Conservation (phyloP, 2,113 vertebrate genomes). For the Oncorhynchus kisutch region DNA sequence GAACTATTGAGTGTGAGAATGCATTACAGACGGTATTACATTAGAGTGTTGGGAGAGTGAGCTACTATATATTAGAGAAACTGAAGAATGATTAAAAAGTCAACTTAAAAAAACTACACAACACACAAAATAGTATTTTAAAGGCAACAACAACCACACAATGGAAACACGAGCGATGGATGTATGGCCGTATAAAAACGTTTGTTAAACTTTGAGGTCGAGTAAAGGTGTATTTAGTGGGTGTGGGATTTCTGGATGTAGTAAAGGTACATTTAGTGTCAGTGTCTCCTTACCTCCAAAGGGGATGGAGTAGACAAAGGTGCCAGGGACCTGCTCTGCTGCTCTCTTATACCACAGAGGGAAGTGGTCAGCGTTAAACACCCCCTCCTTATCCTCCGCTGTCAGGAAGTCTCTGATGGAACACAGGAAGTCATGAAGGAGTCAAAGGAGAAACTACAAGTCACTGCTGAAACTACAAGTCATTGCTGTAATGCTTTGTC, state of each 20-base stretch:
- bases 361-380: constrained; percentile 97
- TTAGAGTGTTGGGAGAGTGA: neutral
- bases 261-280: neutral
- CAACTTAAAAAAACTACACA: no score
- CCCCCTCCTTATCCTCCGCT: constrained; percentile 93
- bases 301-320: constrained; percentile 95
- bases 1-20: neutral
- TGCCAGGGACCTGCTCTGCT: constrained; percentile 92
- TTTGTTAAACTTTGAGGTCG: no score
- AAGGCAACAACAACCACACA: neutral
- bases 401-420: constrained; percentile 92
- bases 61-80: neutral
- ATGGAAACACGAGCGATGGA: neutral
- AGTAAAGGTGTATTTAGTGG: neutral
- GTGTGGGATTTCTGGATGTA: neutral
- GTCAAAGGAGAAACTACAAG: neutral
- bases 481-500: no score
- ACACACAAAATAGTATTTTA: no score
- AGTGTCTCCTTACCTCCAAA: constrained; percentile 81
- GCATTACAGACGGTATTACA: neutral
- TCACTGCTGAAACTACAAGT: no score
- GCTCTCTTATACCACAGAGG: constrained; percentile 97
- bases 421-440: constrained; percentile 35
- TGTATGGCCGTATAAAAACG: no score
- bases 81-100: no score